Conservation (phyloP, 2,113 vertebrate species). For the Seriola quinqueradiata region DNA sequence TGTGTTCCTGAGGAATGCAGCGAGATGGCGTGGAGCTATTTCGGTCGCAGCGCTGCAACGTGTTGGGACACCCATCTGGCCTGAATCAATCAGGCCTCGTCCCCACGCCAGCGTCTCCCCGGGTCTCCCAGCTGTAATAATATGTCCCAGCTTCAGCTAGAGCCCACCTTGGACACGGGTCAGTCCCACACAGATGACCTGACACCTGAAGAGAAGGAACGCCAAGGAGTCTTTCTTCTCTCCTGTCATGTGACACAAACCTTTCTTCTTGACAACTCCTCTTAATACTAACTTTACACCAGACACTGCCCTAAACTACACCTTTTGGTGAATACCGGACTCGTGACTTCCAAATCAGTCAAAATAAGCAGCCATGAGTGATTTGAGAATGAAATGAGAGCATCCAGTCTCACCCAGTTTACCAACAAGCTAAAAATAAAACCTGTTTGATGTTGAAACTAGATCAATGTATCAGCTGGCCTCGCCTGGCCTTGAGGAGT, state of each 20-base stretch:
- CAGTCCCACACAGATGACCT: slow-evolving; percentile 62
- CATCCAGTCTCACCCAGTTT: slow-evolving; percentile 57
- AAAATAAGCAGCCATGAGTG: slow-evolving; percentile 26
- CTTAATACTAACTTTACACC: neutral
- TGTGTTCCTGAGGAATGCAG: slow-evolving; percentile 86
- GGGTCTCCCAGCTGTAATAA: slow-evolving; percentile 94
- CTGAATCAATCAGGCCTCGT: slow-evolving; percentile 93
- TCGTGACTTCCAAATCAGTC: slow-evolving; percentile 19
- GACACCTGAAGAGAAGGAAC: slow-evolving; percentile 51
- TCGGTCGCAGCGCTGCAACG: slow-evolving; percentile 89
- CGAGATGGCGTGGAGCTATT: slow-evolving; percentile 91
- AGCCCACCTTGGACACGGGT: slow-evolving; percentile 81
- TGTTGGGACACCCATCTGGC: slow-evolving; percentile 93
- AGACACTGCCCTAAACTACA: neutral
- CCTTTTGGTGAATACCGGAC: neutral
- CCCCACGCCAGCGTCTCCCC: slow-evolving; percentile 77
- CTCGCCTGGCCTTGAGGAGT: slow-evolving; percentile 48
- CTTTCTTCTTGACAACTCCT: neutral
- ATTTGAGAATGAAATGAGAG: slow-evolving; percentile 57
- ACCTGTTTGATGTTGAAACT: slow-evolving; percentile 68
- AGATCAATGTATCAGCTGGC: slow-evolving; percentile 70
- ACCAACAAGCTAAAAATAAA: slow-evolving; percentile 73
- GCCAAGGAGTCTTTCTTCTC: neutral
- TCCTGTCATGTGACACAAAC: neutral
- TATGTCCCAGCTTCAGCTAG: slow-evolving; percentile 85